A percentile compares a stretch with the other conserved stretches of the same genome.
These are phyloP conservation scores for Thaumatotibia leucotreta DNA, from an alignment of 1,140 invertebrate species.

Conservation along the genomic window DNA sequence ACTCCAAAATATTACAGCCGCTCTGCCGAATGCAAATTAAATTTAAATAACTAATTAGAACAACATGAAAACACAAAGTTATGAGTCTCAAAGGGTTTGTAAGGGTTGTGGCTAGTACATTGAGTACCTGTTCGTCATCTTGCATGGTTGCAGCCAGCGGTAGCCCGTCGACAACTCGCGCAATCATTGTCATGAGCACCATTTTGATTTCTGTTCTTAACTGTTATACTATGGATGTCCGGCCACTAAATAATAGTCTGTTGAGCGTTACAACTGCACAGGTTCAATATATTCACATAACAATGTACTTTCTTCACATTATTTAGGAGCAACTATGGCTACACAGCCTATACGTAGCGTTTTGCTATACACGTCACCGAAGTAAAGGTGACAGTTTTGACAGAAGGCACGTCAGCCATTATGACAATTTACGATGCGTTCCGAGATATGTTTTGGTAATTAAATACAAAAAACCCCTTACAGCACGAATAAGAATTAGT, in stretches of 20 bases:
- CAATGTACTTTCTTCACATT: conserved; percentile 7
- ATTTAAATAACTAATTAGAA: conserved; percentile 37
- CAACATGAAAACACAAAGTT: conserved; percentile 13
- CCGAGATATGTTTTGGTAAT: not conserved
- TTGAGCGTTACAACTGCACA: not conserved
- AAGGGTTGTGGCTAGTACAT: conserved; percentile 2
- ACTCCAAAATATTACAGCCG: conserved; percentile 95
- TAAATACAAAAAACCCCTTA: too few species aligned
- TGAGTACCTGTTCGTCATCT: conserved; percentile 95
- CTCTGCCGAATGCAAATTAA: conserved; percentile 82
- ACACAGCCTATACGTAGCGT: conserved; percentile 30
- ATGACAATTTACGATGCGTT: conserved; percentile 32
- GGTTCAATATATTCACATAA: not conserved
- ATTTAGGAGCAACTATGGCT: not conserved
- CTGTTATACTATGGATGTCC: not conserved
- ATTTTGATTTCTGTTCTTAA: conserved; percentile 78
- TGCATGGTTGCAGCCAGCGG: conserved; percentile 98
- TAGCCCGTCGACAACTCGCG: conserved; percentile 94
- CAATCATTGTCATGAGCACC: conserved; percentile 98
- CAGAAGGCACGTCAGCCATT: conserved; percentile 51
- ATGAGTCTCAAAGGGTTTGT: conserved; percentile 8
- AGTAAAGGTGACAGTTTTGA: conserved; percentile 34
- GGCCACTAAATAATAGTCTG: not conserved
- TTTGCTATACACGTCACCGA: conserved; percentile 53
- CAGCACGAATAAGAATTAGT: too few species aligned